Base-by-base conservation (phyloP, 2,113 vertebrate genomes). In the Notiomystis cincta region DNA sequence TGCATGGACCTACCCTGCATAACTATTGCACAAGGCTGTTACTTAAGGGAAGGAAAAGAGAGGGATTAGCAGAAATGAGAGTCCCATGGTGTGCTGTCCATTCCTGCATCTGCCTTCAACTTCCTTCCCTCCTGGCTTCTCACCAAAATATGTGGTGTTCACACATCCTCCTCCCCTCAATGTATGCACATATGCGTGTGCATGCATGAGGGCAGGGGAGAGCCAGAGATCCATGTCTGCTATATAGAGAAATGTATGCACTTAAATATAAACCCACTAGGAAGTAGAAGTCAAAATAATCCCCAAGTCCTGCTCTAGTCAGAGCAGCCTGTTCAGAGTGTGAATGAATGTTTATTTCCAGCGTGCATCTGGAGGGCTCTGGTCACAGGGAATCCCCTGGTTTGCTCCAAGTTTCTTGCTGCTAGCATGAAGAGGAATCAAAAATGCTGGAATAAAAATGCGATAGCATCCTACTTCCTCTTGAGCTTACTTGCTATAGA, bases 301-400 rank as follows among this genome's bases (percentile, higher is more conserved):
- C 12, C 28, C 44, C 24, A 28, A 28, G 35, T 69, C 40, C 21
- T 0, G 0, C 42, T 45, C 16, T n/a, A 30, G 27, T 62, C 4
- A 13, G 44, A 48, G 27, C 44, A 58, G 51, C 21, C 7, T 35
- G 11, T 47, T 58, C 4, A 3, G 38, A 31, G 7, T 17, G 31
- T 53, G 69, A 51, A 19, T 66, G 47, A n/a, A 35, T 16, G 15
- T 22, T 7, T 35, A 17, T 48, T 37, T 76, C 1, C 1, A 44
- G 16, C 8, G 3, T 33, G 13, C 0, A 0, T 47, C 48, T 60
- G 0, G 0, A 61, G 51, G n/a, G 11, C 53, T 72, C 47, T 13
- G 2, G 3, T 58, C 62, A 48, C 47, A 44, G 24, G 47, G 35
- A 64, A 25, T 66, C 10, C 37, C 17, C 13, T 11, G 12, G 14